These are phyloP conservation scores for Stenodema calcarata DNA, from an alignment of 2,888 invertebrate species.

Conservation along the genomic window DNA sequence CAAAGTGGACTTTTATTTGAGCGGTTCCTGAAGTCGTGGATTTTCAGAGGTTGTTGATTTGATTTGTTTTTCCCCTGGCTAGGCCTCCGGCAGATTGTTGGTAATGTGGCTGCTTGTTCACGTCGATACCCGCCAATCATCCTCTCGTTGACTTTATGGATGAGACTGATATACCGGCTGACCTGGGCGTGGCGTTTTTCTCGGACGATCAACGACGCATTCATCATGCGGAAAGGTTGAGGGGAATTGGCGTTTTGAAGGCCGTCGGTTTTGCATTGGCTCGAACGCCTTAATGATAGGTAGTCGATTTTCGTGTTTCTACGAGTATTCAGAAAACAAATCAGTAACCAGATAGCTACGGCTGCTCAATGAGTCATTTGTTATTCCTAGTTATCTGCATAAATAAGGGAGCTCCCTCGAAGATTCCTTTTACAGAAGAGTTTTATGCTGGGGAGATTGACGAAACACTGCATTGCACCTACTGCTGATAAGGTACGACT, in stretches of 20 bases:
- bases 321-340: too few relatives aligned
- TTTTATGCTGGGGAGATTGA: too few relatives aligned
- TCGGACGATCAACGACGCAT: not conserved
- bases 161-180: not conserved
- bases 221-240: not conserved
- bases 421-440: too few relatives aligned
- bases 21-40: not conserved
- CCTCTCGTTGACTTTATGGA: not conserved
- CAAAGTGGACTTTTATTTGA: not conserved
- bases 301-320: not conserved
- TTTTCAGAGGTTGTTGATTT: not conserved
- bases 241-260: not conserved
- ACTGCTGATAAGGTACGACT: too few relatives aligned
- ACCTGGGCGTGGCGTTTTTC: not conserved
- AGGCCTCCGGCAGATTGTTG: not conserved
- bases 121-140: not conserved
- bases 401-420: too few relatives aligned
- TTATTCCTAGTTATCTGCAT: too few relatives aligned
- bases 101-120: not conserved
- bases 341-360: too few relatives aligned
- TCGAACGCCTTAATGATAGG: not conserved
- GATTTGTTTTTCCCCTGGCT: not conserved
- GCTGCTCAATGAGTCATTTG: too few relatives aligned
- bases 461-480: too few relatives aligned
- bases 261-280: not conserved